Evolutionary conservation across 2,888 invertebrate species (phyloP).

Genomic region (Athetis lepigone): DNA sequence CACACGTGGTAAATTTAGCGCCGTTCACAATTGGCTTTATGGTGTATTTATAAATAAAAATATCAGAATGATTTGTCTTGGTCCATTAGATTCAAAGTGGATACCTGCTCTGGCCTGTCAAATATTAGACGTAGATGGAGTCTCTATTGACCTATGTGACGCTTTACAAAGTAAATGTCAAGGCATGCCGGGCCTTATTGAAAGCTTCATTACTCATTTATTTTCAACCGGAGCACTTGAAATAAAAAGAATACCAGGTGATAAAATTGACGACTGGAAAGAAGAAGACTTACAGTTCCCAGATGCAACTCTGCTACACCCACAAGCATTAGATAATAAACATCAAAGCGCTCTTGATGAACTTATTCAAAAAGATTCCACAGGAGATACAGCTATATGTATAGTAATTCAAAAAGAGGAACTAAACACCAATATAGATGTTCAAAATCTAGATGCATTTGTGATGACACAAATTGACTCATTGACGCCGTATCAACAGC

Average conservation of each 20-base stretch:
- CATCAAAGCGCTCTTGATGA: conserved; percentile 77
- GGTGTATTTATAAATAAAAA: conserved; percentile 79
- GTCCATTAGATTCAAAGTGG: conserved; percentile 78
- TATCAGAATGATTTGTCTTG: conserved; percentile 84
- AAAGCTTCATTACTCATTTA: conserved; percentile 87
- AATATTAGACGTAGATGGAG: conserved; percentile 90
- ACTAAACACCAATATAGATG: conserved; percentile 80
- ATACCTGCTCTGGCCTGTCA: conserved; percentile 91
- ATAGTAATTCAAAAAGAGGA: conserved; percentile 78
- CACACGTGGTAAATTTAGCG: conserved; percentile 81
- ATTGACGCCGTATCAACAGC: conserved; percentile 91
- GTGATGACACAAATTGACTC: conserved; percentile 90
- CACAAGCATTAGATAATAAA: conserved; percentile 77
- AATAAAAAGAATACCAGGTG: conserved; percentile 73
- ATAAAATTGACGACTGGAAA: conserved; percentile 72
- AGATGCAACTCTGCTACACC: conserved; percentile 72
- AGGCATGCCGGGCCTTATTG: conserved; percentile 88
- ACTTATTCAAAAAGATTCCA: conserved; percentile 71
- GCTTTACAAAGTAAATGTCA: conserved; percentile 84
- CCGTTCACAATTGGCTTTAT: conserved; percentile 83
- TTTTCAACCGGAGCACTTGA: conserved; percentile 86
- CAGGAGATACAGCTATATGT: conserved; percentile 77
- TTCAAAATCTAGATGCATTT: conserved; percentile 85
- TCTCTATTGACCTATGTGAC: conserved; percentile 88
- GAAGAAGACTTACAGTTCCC: conserved; percentile 82